Percentiles rank a stretch among this genome's conserved stretches.
Evolutionary conservation across 2,797 vertebrate species (phyloP).

Genomic region (Podarcis siculus): DNA sequence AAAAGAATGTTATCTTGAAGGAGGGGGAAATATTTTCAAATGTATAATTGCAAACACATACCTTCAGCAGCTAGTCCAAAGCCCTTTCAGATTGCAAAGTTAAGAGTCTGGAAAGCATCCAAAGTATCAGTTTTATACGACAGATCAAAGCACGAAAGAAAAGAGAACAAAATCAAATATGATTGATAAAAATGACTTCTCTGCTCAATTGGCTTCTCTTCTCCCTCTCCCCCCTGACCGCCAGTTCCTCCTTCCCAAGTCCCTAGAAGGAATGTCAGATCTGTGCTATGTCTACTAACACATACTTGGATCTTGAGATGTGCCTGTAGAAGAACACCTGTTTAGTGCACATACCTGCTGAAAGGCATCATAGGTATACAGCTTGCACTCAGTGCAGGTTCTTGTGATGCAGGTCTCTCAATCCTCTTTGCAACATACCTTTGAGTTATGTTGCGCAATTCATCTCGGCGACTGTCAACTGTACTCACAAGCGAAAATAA

Average conservation of each 20-base stretch:
- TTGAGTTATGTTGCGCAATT: background rate
- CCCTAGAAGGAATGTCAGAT: conserved; percentile 62
- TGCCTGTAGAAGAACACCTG: conserved; percentile 73
- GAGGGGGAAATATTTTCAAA: conserved; percentile 74
- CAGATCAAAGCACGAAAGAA: conserved; percentile 72
- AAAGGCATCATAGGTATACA: conserved; percentile 19
- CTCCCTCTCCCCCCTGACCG: conserved; percentile 48
- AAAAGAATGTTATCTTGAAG: conserved; percentile 75
- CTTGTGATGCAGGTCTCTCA: background rate
- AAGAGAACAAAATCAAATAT: conserved; percentile 74
- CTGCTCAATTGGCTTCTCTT: conserved; percentile 70
- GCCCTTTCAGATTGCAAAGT: conserved; percentile 67
- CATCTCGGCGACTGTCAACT: background rate
- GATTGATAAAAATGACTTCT: conserved; percentile 76
- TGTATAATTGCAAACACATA: conserved; percentile 77
- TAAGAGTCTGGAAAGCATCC: conserved; percentile 68
- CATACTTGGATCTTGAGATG: conserved; percentile 63
- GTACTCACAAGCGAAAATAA: background rate
- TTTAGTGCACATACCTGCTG: conserved; percentile 61
- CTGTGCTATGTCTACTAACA: conserved; percentile 70
- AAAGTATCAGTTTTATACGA: conserved; percentile 76
- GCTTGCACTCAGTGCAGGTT: conserved; percentile 27
- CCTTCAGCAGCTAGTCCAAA: conserved; percentile 71
- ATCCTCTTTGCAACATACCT: background rate
- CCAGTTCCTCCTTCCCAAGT: conserved; percentile 58